Conservation (phyloP, 2,888 invertebrate genomes). For the Ctenicera cuprea region DNA sequence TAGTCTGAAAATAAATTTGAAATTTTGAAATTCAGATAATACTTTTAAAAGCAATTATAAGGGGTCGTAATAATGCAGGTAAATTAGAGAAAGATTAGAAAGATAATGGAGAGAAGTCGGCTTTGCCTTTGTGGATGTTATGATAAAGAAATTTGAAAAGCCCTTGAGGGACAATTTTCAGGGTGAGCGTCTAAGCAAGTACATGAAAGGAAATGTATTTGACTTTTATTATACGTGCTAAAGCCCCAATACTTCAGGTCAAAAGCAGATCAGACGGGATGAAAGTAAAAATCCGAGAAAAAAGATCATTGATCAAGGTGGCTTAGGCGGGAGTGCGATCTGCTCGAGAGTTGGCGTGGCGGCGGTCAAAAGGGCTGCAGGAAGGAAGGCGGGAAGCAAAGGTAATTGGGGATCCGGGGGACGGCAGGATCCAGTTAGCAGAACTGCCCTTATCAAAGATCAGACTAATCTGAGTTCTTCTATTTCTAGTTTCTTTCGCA, state of each 20-base stretch:
- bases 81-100: conserved; percentile 21
- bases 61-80: conserved; percentile 3
- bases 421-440: conserved; percentile 57
- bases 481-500: conserved; percentile 68
- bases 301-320: conserved; percentile 61
- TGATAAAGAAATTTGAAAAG: conserved; percentile 31
- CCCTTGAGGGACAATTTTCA: conserved; percentile 44
- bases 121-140: conserved; percentile 20
- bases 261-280: conserved; percentile 53
- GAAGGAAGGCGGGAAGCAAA: conserved; percentile 60
- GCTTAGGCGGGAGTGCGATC: conserved; percentile 54
- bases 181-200: conserved; percentile 35
- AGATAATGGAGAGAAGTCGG: conserved; percentile 22
- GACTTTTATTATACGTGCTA: conserved; percentile 46
- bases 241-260: conserved; percentile 43
- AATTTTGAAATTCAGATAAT: too few relatives aligned
- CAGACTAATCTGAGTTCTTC: conserved; percentile 69
- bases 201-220: conserved; percentile 41
- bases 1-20: too few relatives aligned
- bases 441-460: conserved; percentile 66
- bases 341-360: conserved; percentile 50
- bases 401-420: conserved; percentile 61
- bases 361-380: conserved; percentile 53
- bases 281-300: conserved; percentile 59
- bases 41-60: not conserved